These are phyloP conservation scores for Formica exsecta DNA, from an alignment of 1,140 invertebrate genomes.

Conservation along the genomic window DNA sequence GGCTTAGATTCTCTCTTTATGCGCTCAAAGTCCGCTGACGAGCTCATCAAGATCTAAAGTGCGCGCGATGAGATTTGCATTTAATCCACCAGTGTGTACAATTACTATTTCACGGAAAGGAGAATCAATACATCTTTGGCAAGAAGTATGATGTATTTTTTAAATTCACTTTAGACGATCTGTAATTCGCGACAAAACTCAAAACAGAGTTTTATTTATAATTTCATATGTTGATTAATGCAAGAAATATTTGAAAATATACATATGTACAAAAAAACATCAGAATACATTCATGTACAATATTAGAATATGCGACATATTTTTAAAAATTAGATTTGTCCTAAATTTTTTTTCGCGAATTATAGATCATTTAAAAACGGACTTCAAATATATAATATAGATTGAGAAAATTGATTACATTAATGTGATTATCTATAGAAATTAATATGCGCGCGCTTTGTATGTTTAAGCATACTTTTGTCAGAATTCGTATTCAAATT, in stretches of 20 bases:
- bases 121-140: background rate
- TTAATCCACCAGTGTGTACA: background rate
- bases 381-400: background rate
- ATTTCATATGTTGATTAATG: too few species aligned
- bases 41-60: constrained; percentile 9
- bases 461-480: background rate
- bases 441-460: background rate
- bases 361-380: too few species aligned
- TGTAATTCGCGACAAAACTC: too few species aligned
- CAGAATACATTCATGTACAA: too few species aligned
- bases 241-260: too few species aligned
- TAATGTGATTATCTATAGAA: background rate
- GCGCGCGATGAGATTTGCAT: background rate
- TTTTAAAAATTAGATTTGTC: too few species aligned
- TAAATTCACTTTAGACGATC: background rate
- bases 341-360: too few species aligned
- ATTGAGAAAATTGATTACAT: background rate
- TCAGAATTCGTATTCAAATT: background rate
- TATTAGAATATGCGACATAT: too few species aligned
- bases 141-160: background rate
- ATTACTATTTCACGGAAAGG: background rate
- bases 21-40: constrained; percentile 14
- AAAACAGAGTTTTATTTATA: too few species aligned
- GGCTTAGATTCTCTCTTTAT: constrained; percentile 6
- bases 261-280: too few species aligned